These are phyloP conservation scores for Stictonetta naevosa DNA, from an alignment of 2,113 vertebrate genomes.

Conservation along the genomic window DNA sequence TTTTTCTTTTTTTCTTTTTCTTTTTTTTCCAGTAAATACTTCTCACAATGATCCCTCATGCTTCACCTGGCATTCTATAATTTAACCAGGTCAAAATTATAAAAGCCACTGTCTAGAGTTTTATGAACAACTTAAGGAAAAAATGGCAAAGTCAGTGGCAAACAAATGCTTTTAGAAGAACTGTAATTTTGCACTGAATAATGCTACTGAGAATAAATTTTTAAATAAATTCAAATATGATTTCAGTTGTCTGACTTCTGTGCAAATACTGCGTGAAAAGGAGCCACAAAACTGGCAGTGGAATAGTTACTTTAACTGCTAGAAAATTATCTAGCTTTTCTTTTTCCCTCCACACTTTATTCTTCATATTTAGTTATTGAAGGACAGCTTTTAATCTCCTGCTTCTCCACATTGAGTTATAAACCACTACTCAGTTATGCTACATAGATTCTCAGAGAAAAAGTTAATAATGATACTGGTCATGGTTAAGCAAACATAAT, in stretches of 20 bases:
- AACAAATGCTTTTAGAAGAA: background rate
- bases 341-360: background rate
- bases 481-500: background rate
- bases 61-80: background rate
- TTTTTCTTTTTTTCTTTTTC: background rate
- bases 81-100: background rate
- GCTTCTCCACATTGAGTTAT: background rate
- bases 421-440: background rate
- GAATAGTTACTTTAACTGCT: background rate
- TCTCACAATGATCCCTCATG: background rate
- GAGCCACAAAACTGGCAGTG: background rate
- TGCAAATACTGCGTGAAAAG: background rate
- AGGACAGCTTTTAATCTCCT: background rate
- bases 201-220: background rate
- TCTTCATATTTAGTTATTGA: background rate
- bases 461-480: background rate
- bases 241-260: background rate
- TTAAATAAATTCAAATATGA: background rate
- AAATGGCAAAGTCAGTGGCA: background rate
- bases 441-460: background rate
- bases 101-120: background rate
- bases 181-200: background rate
- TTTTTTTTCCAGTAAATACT: background rate
- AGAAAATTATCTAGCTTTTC: background rate
- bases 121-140: background rate